Percentiles rank a stretch among this genome's conserved stretches.
phyloP scores from a whole-genome alignment of 2,888 invertebrate species.

The Cosmorhoe ocellata region DNA sequence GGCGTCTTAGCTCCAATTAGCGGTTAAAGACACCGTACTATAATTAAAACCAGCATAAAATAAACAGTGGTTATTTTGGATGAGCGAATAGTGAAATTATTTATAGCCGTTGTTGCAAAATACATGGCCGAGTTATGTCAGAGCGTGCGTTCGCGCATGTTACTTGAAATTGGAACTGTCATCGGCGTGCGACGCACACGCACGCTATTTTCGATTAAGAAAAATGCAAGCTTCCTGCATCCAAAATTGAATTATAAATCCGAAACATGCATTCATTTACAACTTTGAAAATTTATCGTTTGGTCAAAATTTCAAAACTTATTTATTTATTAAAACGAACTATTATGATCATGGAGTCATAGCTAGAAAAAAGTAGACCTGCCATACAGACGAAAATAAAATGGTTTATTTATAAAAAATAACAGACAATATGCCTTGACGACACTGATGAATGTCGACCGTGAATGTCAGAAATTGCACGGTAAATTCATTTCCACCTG shows the following conservation, averaged over 20 bases:
- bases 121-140: slow-evolving; percentile 80
- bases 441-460: slow-evolving; percentile 23
- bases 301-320: too few species aligned
- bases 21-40: slow-evolving; percentile 76
- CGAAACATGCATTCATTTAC: not conserved
- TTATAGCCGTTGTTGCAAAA: slow-evolving; percentile 74
- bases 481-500: slow-evolving; percentile 29
- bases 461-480: slow-evolving; percentile 23
- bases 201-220: slow-evolving; percentile 18
- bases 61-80: slow-evolving; percentile 69
- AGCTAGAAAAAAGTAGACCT: too few species aligned
- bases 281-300: too few species aligned
- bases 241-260: slow-evolving; percentile 1
- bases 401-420: too few species aligned
- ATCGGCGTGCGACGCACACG: slow-evolving; percentile 24
- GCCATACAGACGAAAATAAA: too few species aligned
- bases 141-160: slow-evolving; percentile 47
- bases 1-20: slow-evolving; percentile 66
- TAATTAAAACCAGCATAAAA: slow-evolving; percentile 68
- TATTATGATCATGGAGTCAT: too few species aligned
- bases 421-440: slow-evolving; percentile 12
- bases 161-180: slow-evolving; percentile 41
- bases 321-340: too few species aligned
- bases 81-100: slow-evolving; percentile 63
- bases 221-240: slow-evolving; percentile 17